Evolutionary conservation across 1,140 invertebrate genomes (phyloP).

Genomic region (Drosophila ercepeae): DNA sequence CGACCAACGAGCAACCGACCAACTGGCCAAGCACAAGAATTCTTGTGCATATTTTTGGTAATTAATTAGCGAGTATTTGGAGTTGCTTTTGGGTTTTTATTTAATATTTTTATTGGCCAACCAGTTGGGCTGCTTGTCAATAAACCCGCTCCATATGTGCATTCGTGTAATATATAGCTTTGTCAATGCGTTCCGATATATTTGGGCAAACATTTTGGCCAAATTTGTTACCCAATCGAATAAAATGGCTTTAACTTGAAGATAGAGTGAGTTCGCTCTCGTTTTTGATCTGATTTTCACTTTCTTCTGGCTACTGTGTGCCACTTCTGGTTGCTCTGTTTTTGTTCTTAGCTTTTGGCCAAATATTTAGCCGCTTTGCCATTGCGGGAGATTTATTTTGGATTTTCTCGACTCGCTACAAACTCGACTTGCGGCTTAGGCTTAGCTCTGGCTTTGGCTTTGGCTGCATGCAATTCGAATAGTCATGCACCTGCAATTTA

Average conservation of each 20-base stretch:
- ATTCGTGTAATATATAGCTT: conserved; percentile 27
- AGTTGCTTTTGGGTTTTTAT: conserved; percentile 51
- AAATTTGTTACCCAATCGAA: conserved; percentile 6
- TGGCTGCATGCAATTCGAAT: conserved; percentile 67
- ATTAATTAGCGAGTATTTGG: conserved; percentile 74
- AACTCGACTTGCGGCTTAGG: conserved; percentile 13
- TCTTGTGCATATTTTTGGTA: conserved; percentile 66
- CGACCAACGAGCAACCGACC: not conserved
- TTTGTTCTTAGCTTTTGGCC: conserved; percentile 6
- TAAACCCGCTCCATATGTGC: conserved; percentile 17
- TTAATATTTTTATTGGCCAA: conserved; percentile 62
- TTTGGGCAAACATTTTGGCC: conserved; percentile 27
- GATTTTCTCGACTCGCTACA: conserved; percentile 34
- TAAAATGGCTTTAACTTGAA: not conserved
- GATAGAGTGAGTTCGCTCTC: conserved; percentile 1
- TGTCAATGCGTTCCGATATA: conserved; percentile 19
- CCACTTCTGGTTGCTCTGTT: conserved; percentile 1
- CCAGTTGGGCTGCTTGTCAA: conserved; percentile 65
- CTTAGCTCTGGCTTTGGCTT: conserved; percentile 24
- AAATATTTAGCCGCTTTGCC: conserved; percentile 37
- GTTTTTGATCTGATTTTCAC: conserved; percentile 5
- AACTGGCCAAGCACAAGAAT: conserved; percentile 61
- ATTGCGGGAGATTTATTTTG: conserved; percentile 66
- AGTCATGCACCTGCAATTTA: conserved; percentile 84
- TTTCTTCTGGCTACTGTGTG: conserved; percentile 25